Conservation (phyloP, 2,797 vertebrate genomes). For the Phoxinus dragarum region DNA sequence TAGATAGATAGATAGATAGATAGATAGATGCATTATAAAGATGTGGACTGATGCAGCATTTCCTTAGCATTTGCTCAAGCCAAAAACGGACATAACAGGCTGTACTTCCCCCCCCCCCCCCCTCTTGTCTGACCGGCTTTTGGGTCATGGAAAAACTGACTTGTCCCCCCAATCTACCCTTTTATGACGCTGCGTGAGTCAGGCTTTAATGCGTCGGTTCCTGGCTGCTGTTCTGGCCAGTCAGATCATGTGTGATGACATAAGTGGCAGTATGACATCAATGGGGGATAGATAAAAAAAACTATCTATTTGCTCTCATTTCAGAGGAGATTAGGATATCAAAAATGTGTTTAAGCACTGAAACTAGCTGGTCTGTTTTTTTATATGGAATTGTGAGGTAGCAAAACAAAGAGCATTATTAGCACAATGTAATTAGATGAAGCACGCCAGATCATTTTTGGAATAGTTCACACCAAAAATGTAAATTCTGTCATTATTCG, state of each 20-base stretch:
- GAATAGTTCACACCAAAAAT: not conserved
- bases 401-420: not conserved
- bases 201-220: constrained; percentile 58
- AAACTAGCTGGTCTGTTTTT: not conserved
- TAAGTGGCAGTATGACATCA: constrained; percentile 54
- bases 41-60: constrained; percentile 38
- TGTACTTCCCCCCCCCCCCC: constrained; percentile 78
- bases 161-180: constrained; percentile 66
- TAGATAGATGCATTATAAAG: not conserved
- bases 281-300: constrained; percentile 34
- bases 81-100: constrained; percentile 71
- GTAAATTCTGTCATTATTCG: not conserved
- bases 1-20: not conserved
- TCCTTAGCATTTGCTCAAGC: constrained; percentile 34
- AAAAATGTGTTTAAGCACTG: not conserved
- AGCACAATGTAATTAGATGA: not conserved
- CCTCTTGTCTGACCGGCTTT: constrained; percentile 67
- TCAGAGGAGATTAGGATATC: not conserved
- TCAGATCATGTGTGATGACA: constrained; percentile 49
- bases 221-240: constrained; percentile 47
- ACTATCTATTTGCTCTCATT: constrained; percentile 17
- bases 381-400: not conserved
- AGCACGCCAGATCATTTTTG: not conserved
- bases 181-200: constrained; percentile 64
- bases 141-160: constrained; percentile 83